phyloP scores from a whole-genome alignment of 2,797 vertebrate genomes.

The Chaetodon trifasciatus region DNA sequence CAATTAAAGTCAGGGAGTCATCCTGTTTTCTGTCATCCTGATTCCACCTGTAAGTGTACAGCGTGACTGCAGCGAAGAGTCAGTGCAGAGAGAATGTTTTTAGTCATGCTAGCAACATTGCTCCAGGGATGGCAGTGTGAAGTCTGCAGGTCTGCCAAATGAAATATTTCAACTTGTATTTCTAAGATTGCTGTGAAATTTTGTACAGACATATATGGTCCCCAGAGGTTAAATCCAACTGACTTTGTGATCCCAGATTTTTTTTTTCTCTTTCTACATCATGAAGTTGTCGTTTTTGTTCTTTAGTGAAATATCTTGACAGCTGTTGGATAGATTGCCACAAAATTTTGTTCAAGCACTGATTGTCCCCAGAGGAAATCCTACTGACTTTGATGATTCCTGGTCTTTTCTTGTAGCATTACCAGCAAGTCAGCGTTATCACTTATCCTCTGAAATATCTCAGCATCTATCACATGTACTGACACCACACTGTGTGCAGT shows the following conservation, averaged over 20 bases:
- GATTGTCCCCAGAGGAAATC: background rate
- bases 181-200: background rate
- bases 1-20: background rate
- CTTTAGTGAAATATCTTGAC: background rate
- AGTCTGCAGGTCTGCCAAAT: constrained; percentile 10
- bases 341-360: constrained; percentile 5
- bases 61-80: constrained; percentile 41
- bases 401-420: background rate
- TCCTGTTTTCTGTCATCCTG: background rate
- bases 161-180: constrained; percentile 15
- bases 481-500: background rate
- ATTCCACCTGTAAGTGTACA: background rate
- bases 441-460: background rate
- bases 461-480: background rate
- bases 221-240: background rate
- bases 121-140: background rate
- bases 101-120: background rate
- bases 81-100: constrained; percentile 19
- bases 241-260: background rate
- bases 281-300: background rate
- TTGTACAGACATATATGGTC: background rate
- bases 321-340: background rate
- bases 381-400: background rate
- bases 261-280: too few relatives aligned
- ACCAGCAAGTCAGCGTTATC: constrained; percentile 2